Conservation (phyloP, 2,797 vertebrate species). For the Sciaenops ocellatus region DNA sequence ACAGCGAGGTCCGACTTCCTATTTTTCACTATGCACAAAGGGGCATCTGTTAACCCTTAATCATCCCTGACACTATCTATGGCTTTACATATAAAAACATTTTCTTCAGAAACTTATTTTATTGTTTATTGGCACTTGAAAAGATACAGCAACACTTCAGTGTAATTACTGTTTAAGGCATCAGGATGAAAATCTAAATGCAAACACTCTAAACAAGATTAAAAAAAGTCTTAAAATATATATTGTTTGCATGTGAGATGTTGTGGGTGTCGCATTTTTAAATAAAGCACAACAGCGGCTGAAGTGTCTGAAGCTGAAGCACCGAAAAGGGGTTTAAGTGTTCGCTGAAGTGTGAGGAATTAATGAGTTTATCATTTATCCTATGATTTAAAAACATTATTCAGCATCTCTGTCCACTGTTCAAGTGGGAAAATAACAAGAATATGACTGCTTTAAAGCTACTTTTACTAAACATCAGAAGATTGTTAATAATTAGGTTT, state of each 20-base stretch:
- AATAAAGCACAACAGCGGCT: neutral
- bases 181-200: accelerated
- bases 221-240: neutral
- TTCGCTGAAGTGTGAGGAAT: neutral
- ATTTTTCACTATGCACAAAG: slow-evolving; percentile 7
- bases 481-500: neutral
- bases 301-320: neutral
- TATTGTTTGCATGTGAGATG: slow-evolving; percentile 4
- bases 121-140: neutral
- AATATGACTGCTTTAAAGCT: neutral
- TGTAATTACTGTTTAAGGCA: neutral
- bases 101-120: neutral
- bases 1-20: slow-evolving; percentile 44
- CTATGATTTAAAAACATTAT: neutral
- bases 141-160: neutral
- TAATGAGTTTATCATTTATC: neutral
- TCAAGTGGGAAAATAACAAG: neutral
- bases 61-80: neutral
- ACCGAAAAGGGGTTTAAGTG: neutral
- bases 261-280: neutral
- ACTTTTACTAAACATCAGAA: neutral
- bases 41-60: slow-evolving; percentile 28
- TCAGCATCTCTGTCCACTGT: neutral
- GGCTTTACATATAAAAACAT: neutral
- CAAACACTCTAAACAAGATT: neutral